Conservation (phyloP, 1,140 invertebrate species). For the Drosophila lacertosa region DNA sequence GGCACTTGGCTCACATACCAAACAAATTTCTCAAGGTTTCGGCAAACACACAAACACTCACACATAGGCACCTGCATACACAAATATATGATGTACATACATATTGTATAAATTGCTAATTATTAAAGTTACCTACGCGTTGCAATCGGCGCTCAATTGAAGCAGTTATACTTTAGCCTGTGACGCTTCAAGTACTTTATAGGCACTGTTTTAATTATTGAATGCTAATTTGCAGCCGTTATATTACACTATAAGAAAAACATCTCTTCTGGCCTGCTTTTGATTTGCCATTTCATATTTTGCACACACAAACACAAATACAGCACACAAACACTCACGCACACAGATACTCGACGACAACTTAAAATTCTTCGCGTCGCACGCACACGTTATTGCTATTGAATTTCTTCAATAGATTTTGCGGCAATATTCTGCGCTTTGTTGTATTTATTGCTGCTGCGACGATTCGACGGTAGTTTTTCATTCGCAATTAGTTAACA, state of each 20-base stretch:
- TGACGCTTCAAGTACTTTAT: conserved; percentile 33
- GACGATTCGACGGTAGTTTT: conserved; percentile 31
- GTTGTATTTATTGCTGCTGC: conserved; percentile 2
- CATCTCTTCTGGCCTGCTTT: conserved; percentile 29
- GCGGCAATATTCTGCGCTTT: conserved; percentile 1
- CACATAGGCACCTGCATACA: conserved; percentile 14
- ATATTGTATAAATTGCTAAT: conserved; percentile 55
- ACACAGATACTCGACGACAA: conserved; percentile 25
- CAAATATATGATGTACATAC: neutral
- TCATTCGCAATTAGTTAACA: conserved; percentile 43
- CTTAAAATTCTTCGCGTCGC: conserved; percentile 31
- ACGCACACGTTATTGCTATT: conserved; percentile 21
- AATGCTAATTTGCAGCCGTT: conserved; percentile 56
- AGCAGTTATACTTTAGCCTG: conserved; percentile 12
- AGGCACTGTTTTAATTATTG: conserved; percentile 40
- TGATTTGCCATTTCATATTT: conserved; percentile 53
- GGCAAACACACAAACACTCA: conserved; percentile 21
- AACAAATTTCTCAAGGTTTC: conserved; percentile 66
- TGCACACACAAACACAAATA: conserved; percentile 25
- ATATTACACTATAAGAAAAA: conserved; percentile 22
- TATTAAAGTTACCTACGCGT: conserved; percentile 60
- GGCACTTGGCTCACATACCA: conserved; percentile 18
- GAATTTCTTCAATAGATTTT: conserved; percentile 32
- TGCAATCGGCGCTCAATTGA: conserved; percentile 42
- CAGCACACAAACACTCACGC: too few relatives aligned